Base-by-base conservation (phyloP, 2,113 vertebrate species). In the Dipodomys ordii region DNA sequence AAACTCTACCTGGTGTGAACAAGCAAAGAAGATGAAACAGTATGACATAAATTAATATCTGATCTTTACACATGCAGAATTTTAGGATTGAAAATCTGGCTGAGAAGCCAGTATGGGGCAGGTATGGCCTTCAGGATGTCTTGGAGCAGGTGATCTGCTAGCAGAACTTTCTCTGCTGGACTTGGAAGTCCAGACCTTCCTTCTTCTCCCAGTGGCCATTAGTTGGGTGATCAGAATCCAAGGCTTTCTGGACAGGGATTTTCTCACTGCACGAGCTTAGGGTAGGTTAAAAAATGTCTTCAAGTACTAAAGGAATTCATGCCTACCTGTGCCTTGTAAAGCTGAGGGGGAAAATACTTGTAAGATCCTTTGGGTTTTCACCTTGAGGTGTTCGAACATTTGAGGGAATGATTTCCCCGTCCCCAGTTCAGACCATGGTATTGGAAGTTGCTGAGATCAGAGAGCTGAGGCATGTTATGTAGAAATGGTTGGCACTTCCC, bases 291-390 rank as follows among this genome's bases (percentile, higher is more conserved):
- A 69, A 87, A 87, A 85, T 72, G 39, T 81, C 79, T 87, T 84
- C 77, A 72, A 64, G 64, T 73, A 64, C 44, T 3, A 25, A 28
- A 77, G 82, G 53, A 57, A 12, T 30, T 2, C 46, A 0, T 25
- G 7, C 71, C 90, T 23, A 11, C 57, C 65, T 87, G 81, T 79
- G 49, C 71, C 77, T 89, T 71, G 0, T 82, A 96, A 93, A 83
- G 60, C 72, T 7, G 20, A 82, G 35, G 67, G 90, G 53, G 88
- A 39, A 94, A 92, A 80, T 57, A 83, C n/a, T 22, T 46, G 49
- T 1, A 67, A 79, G 74, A 60, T 57, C 73, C 90, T 72, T 46
- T 62, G 69, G 90, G 32, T 65, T 72, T 86, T 39, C 69, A 15
- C 28, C 13, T 35, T 23, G 1, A 46, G 30, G 19, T 65, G 39